Evolutionary conservation across 2,113 vertebrate genomes (phyloP), one percentile per base, ranked within the genome.

Genomic region (Sakesphorus luctuosus): DNA sequence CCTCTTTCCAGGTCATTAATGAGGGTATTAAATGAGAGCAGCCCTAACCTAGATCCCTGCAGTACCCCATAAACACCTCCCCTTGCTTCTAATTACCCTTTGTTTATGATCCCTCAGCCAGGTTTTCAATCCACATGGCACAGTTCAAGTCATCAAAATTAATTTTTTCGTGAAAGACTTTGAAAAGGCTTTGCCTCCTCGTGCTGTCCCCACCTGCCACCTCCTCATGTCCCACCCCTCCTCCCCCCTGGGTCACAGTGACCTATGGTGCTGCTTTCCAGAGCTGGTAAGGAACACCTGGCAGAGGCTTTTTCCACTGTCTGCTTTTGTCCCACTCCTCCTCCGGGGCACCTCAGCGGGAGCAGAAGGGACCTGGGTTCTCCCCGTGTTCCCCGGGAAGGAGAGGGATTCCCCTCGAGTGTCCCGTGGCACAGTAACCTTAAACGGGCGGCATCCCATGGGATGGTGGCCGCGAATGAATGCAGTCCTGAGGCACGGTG

Each of bases 71-170:
- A 95, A 97, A 95, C 53, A 69, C 90, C 93, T 95, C 94, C 92
- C 91, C 95, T 95, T 94, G 95, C 93, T 97, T 96, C 95, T 93
- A 97, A 97, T 97, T 97, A 96, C 95, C 95, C 94, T 97, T 97
- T 97, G 95, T 97, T 96, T 97, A 97, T 95, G 94, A 92, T 68
- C 95, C 87, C 90, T 95, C 92, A 90, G 92, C 85, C 94, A 89
- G 95, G 80, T 95, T 95, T 94, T 92, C 94, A 95, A 90, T 52
- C 94, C 90, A 20, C 97, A 63, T 13, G 90, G 94, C 78, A 84
- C 85, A 88, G 84, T 94, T 96, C 93, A 93, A 96, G 84, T 12
- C 79, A 96, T 96, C 93, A 73, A 84, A 97, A 97, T 96, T 96
- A 95, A 95, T 95, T 96, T 90, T 80, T 28, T 56, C 68, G 7